phyloP scores from a whole-genome alignment of 2,113 vertebrate genomes.

The Taxidea taxus region DNA sequence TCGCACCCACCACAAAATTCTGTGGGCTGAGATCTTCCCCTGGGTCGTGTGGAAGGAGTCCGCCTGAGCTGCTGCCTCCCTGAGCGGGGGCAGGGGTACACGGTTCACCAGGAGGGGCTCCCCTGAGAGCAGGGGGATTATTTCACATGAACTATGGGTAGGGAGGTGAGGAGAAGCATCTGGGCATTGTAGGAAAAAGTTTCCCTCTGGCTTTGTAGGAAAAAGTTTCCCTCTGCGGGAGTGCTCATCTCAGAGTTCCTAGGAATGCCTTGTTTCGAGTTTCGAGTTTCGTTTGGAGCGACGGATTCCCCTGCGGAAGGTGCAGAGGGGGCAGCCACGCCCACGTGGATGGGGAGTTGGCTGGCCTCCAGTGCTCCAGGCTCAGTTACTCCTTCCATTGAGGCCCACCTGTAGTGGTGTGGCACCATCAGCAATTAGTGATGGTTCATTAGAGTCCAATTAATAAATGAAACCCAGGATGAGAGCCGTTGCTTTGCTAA shows the following conservation, averaged over 20 bases:
- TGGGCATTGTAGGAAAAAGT: background rate
- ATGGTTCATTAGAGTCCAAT: conserved; percentile 55
- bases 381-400: background rate
- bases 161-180: background rate
- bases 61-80: background rate
- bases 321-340: too few relatives aligned
- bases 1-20: background rate
- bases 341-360: background rate
- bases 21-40: background rate
- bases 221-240: background rate
- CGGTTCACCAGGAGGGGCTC: background rate
- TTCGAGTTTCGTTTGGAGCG: too few relatives aligned
- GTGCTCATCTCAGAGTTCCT: background rate
- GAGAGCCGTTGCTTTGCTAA: background rate
- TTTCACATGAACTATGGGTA: background rate
- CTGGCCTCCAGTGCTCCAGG: background rate
- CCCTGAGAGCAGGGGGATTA: background rate
- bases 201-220: background rate
- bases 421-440: conserved; percentile 31
- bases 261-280: background rate
- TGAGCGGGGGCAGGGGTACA: background rate
- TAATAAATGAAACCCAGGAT: conserved; percentile 33
- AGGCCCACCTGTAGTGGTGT: background rate
- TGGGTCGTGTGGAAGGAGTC: background rate
- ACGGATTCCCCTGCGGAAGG: background rate